phyloP scores from a whole-genome alignment of 2,888 invertebrate species.

The Erynnis tages region DNA sequence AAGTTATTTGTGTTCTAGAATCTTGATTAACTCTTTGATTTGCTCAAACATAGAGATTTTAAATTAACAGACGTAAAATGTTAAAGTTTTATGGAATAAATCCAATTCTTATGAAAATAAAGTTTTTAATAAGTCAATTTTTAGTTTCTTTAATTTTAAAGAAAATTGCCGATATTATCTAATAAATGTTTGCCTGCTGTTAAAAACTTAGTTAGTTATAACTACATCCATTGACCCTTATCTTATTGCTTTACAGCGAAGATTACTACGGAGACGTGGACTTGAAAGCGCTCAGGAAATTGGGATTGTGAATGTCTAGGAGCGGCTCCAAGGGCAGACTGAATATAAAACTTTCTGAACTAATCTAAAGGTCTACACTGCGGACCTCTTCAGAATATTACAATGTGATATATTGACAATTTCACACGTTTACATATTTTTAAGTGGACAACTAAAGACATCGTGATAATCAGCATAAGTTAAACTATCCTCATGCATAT shows the following conservation, averaged over 20 bases:
- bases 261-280: constrained; percentile 96
- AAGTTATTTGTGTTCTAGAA: constrained; percentile 12
- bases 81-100: too few relatives aligned
- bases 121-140: neutral
- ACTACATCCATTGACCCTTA: constrained; percentile 6
- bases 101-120: too few relatives aligned
- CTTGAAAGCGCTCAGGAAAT: constrained; percentile 91
- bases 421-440: constrained; percentile 5
- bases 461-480: constrained; percentile 13
- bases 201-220: too few relatives aligned
- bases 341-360: constrained; percentile 66
- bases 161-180: neutral
- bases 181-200: neutral
- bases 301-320: constrained; percentile 85
- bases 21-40: too few relatives aligned
- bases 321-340: constrained; percentile 76
- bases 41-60: too few relatives aligned
- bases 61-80: too few relatives aligned
- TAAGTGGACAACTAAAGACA: constrained; percentile 6
- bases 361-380: constrained; percentile 46
- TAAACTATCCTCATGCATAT: constrained; percentile 4
- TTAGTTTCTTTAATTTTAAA: neutral
- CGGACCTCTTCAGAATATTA: constrained; percentile 45
- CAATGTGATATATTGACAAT: constrained; percentile 21
- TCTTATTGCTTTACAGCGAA: constrained; percentile 83